Evolutionary conservation across 2,797 vertebrate species (phyloP).

Genomic region (Dallia pectoralis): DNA sequence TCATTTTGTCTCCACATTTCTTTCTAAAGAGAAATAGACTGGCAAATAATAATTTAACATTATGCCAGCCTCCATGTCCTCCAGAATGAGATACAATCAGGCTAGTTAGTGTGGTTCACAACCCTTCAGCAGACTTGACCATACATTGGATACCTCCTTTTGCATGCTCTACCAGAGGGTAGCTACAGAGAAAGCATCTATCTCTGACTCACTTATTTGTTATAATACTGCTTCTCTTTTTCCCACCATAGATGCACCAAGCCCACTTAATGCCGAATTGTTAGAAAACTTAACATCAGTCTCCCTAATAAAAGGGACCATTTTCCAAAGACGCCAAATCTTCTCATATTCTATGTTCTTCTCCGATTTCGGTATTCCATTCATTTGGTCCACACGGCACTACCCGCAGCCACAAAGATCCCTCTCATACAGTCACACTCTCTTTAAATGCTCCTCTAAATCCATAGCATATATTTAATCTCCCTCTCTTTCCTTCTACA

Average conservation of each 20-base stretch:
- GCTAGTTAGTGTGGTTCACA: slow-evolving; percentile 8
- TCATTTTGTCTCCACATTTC: too few species aligned
- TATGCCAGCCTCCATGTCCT: slow-evolving; percentile 7
- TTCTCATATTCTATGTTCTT: slow-evolving; percentile 27
- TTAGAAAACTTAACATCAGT: slow-evolving; percentile 38
- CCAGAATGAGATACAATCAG: slow-evolving; percentile 9
- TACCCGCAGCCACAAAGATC: slow-evolving; percentile 44
- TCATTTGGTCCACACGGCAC: slow-evolving; percentile 53
- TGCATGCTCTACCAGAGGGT: slow-evolving; percentile 16
- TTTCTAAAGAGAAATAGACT: too few species aligned
- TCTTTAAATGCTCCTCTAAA: slow-evolving; percentile 41
- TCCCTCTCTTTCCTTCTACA: slow-evolving; percentile 20
- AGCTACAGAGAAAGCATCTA: slow-evolving; percentile 12
- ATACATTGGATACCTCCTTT: slow-evolving; percentile 17
- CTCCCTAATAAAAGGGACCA: slow-evolving; percentile 49
- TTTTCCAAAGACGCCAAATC: slow-evolving; percentile 48
- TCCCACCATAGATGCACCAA: slow-evolving; percentile 19
- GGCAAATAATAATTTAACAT: too few species aligned
- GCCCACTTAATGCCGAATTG: slow-evolving; percentile 25
- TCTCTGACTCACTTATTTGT: slow-evolving; percentile 32
- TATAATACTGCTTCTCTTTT: slow-evolving; percentile 6
- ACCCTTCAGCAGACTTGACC: background rate
- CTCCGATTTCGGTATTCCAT: slow-evolving; percentile 32
- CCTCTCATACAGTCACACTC: slow-evolving; percentile 49
- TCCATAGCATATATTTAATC: slow-evolving; percentile 30